Percentiles rank a stretch among this genome's conserved stretches.
Conservation (phyloP, 2,797 vertebrate genomes). For the Pelodytes ibericus region DNA sequence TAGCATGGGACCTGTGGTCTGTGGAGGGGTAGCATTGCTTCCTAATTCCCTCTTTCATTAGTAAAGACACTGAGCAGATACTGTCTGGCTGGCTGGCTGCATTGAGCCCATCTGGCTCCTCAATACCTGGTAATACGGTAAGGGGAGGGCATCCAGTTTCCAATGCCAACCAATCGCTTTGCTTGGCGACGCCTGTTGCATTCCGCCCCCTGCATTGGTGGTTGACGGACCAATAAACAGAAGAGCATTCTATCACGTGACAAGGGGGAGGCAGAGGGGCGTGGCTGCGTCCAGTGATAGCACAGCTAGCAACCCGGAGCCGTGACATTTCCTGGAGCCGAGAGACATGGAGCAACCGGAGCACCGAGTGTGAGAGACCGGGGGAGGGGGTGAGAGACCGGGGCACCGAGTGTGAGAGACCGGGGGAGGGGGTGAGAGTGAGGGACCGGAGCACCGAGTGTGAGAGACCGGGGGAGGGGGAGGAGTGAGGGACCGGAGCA, state of each 20-base stretch:
- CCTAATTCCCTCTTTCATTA: too few species aligned
- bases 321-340: neutral
- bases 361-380: constrained; percentile 58
- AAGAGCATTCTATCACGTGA: neutral
- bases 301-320: neutral
- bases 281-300: neutral
- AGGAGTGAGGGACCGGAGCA: too few species aligned
- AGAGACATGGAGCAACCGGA: constrained; percentile 48
- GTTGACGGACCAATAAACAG: neutral
- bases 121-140: constrained; percentile 20
- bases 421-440: too few species aligned
- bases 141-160: neutral
- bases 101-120: too few species aligned
- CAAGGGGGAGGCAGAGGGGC: neutral
- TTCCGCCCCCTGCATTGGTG: neutral
- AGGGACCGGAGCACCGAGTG: too few species aligned
- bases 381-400: neutral
- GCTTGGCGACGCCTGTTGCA: constrained; percentile 5
- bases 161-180: neutral
- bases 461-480: too few species aligned
- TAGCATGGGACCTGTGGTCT: too few species aligned
- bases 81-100: too few species aligned
- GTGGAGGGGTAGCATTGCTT: too few species aligned
- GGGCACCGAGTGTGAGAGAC: too few species aligned
- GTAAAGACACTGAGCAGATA: too few species aligned